Base-by-base conservation (phyloP, 2,888 invertebrate species). In the Agelastica alni region DNA sequence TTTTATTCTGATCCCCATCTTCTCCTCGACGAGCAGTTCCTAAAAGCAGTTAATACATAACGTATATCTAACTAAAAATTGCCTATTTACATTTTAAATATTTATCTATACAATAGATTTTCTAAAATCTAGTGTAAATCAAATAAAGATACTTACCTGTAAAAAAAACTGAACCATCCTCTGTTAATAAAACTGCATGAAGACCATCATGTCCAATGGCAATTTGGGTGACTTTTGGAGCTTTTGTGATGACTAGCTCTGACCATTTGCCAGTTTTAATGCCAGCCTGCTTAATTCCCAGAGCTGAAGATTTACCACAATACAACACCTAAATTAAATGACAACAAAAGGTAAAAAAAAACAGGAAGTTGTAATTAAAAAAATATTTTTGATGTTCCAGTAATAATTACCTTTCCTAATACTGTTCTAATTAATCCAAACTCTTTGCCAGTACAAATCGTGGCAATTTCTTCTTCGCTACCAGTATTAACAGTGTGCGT, bases 131-230 rank as follows among this genome's bases (percentile, higher is more conserved):
- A n/a, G n/a, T n/a, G n/a, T n/a, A n/a, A n/a, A n/a, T n/a, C 22
- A 5, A 46, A 22, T n/a, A 39, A 13, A 14, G 2, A 10, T 18
- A 48, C 17, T 56, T 66, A 77, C 79, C 85, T 37, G 84, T 81
- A 77, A 93, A 93, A 72, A 91, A 87, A 0, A 93, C 93, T 1
- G 89, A 86, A 1, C 98, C 98, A 72, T 94, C 94, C 69, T 96
- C 94, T 30, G 94, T 85, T n/a, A 97, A 83, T 20, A 98, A 76
- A 45, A 97, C 80, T 0, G 92, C 93, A 75, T 98, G 95, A 43
- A 91, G 85, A 1, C 96, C 95, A 72, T 98, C 97, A 70, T 96
- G 96, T 0, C 97, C 96, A 2, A 94, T 85, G 0, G 94, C 89
- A 58, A 94, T 84, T 77, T 95, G 88, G 1, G 81, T 77, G 53